These are phyloP conservation scores for Geococcyx californianus DNA, from an alignment of 2,113 vertebrate genomes.

Conservation along the genomic window DNA sequence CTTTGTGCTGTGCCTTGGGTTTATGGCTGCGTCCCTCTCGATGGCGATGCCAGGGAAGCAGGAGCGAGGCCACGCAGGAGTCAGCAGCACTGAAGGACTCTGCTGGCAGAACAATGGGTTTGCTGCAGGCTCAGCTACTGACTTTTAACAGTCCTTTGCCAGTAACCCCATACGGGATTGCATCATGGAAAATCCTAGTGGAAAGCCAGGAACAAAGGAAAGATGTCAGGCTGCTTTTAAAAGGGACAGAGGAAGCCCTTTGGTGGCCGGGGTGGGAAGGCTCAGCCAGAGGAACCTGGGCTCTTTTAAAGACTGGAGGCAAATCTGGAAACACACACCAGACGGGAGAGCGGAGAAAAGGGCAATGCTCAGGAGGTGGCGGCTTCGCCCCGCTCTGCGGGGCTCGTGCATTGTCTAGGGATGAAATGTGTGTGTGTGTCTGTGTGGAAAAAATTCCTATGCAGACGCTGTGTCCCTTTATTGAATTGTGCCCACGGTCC, in stretches of 20 bases:
- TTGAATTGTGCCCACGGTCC: conserved; percentile 13
- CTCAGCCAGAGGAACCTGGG: conserved; percentile 33
- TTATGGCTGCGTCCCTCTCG: neutral
- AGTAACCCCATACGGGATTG: conserved; percentile 60
- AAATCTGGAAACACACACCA: conserved; percentile 23
- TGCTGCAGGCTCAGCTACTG: conserved; percentile 66
- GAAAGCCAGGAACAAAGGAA: conserved; percentile 67
- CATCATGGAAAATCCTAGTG: conserved; percentile 71
- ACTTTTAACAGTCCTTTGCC: conserved; percentile 66
- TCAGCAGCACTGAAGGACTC: conserved; percentile 52
- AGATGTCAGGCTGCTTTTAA: conserved; percentile 61
- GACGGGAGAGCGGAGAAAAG: neutral
- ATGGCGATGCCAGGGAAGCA: neutral
- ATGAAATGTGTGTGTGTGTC: neutral
- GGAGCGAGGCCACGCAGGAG: conserved; percentile 24
- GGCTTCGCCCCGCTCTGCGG: neutral
- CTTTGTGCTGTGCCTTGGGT: neutral
- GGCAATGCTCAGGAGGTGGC: neutral
- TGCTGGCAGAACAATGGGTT: conserved; percentile 65
- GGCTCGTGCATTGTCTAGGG: conserved; percentile 6
- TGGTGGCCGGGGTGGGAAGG: conserved; percentile 34
- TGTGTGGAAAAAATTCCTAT: conserved; percentile 47
- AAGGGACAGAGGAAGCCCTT: conserved; percentile 42
- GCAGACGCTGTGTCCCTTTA: neutral
- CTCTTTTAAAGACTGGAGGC: neutral